Conservation (phyloP, 2,113 vertebrate species). For the Neoarius graeffei region DNA sequence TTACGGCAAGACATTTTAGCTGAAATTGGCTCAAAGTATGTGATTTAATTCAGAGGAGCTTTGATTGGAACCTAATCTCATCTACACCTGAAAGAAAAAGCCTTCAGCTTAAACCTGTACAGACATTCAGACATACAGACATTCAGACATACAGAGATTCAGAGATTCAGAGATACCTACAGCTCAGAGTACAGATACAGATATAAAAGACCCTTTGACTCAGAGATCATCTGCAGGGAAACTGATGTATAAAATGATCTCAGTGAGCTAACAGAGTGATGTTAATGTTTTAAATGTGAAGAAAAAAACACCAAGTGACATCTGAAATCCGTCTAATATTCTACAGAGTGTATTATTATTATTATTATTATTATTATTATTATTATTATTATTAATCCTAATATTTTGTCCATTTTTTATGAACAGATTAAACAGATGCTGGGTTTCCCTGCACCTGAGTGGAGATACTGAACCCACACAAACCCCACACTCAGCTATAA, state of each 20-base stretch:
- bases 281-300: background rate
- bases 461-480: background rate
- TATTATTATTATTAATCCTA: too few relatives aligned
- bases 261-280: background rate
- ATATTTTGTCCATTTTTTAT: too few relatives aligned
- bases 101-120: background rate
- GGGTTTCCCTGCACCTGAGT: too few relatives aligned
- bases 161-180: too few relatives aligned
- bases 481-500: background rate
- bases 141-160: too few relatives aligned
- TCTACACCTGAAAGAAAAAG: conserved; percentile 10
- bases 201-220: too few relatives aligned
- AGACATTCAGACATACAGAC: background rate
- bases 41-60: conserved; percentile 28
- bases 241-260: background rate
- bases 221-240: background rate
- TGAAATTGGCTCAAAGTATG: conserved; percentile 20
- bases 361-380: too few relatives aligned
- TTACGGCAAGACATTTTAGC: conserved; percentile 31
- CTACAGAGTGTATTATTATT: background rate
- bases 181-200: background rate
- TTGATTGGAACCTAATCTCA: conserved; percentile 22
- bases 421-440: too few relatives aligned
- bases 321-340: background rate
- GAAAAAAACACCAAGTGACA: too few relatives aligned